phyloP scores from a whole-genome alignment of 2,113 vertebrate species.

The Serilophus lunatus region DNA sequence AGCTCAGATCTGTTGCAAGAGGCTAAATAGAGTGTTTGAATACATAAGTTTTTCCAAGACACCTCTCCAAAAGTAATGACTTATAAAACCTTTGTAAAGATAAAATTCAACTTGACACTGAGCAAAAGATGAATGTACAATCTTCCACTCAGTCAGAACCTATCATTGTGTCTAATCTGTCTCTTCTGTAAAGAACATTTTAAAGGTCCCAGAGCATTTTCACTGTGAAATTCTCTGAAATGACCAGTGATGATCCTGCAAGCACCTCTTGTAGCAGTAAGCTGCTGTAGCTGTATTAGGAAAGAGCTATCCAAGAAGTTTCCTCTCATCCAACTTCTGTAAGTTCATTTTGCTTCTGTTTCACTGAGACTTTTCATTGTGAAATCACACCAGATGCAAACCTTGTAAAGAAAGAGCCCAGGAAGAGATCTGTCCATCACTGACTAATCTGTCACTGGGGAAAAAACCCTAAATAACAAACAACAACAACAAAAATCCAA shows the following conservation, averaged over 20 bases:
- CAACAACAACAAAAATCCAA: background rate
- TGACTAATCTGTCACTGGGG: background rate
- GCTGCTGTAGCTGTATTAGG: background rate
- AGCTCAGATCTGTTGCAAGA: background rate
- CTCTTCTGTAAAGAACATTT: background rate
- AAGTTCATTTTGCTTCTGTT: background rate
- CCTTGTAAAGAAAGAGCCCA: background rate
- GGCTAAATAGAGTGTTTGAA: background rate
- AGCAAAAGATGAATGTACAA: background rate
- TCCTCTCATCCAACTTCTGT: background rate
- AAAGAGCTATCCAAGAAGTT: background rate
- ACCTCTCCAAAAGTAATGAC: background rate
- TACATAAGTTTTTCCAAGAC: background rate
- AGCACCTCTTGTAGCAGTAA: slow-evolving; percentile 6
- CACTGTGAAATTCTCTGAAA: background rate
- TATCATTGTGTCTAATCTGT: background rate
- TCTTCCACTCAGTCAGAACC: background rate
- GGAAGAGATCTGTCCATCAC: background rate
- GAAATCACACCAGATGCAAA: background rate
- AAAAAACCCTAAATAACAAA: background rate
- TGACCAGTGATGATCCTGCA: background rate
- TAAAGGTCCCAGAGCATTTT: background rate
- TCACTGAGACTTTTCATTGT: background rate
- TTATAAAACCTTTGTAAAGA: background rate
- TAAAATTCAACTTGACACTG: background rate